These are phyloP conservation scores for Hemibagrus wyckioides DNA, from an alignment of 2,113 vertebrate species.

Conservation along the genomic window DNA sequence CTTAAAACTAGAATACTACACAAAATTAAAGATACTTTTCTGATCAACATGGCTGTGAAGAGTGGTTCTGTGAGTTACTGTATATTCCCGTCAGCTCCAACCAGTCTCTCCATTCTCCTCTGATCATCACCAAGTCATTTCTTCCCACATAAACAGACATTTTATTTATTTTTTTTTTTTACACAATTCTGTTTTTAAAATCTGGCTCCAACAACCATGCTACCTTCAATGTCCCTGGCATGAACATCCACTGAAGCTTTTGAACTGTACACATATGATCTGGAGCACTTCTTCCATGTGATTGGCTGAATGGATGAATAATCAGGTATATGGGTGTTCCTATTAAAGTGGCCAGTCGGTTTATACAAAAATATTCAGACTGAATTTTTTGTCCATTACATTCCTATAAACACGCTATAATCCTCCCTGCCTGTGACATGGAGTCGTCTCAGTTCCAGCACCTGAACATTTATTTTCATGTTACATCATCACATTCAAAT, in stretches of 20 bases:
- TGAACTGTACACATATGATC: neutral
- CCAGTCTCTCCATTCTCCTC: neutral
- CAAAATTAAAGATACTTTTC: neutral
- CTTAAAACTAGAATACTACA: too few species aligned
- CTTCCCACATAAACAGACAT: neutral
- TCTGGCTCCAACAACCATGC: neutral
- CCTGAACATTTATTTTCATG: neutral
- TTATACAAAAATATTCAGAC: neutral
- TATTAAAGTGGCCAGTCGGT: neutral
- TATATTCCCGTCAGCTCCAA: neutral
- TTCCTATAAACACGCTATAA: neutral
- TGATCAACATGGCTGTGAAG: neutral
- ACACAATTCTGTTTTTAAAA: neutral
- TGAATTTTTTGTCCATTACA: neutral
- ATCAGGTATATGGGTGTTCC: neutral
- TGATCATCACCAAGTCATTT: neutral
- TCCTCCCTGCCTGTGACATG: neutral
- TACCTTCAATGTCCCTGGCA: neutral
- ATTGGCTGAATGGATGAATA: neutral
- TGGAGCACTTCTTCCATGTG: neutral
- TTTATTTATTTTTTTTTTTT: too few species aligned
- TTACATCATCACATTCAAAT: conserved; percentile 24
- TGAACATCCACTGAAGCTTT: neutral
- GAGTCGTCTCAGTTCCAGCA: neutral
- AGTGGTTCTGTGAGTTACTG: neutral